Base-by-base conservation (phyloP, 2,888 invertebrate genomes). In the Coronaproctus castanopsis region DNA sequence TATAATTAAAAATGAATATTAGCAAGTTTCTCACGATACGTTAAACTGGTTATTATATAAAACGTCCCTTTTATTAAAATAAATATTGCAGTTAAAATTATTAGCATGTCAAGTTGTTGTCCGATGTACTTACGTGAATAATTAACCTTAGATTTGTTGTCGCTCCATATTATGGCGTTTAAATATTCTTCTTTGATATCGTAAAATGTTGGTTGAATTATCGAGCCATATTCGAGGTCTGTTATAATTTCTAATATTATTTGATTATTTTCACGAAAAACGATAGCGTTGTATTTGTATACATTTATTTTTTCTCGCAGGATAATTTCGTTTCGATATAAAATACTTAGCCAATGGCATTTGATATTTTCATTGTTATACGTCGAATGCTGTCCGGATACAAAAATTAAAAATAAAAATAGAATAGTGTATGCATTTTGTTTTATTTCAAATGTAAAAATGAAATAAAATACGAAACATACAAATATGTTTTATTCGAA, bases 241-340 rank as follows among this genome's bases (percentile, higher is more conserved):
- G 48, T 54, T n/a, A 52, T 24, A n/a, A 54, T 54, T 51, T 59
- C 59, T 5, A 59, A 51, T 21, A 59, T 55, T 20, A 59, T 10
- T 2, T 51, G 23, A 18, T 23, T 52, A 55, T 59, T 51, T 50
- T 59, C 59, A 48, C 54, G 54, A 50, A 59, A 59, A 10, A 59
- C 59, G 2, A 59, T 20, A 18, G 59, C 59, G 21, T 59, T 59
- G 36, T 36, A 36, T 36, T 36, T 36, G 36, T 36, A 36, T 36
- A 36, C 5, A 14, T 36, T 14, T 8, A 14, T 36, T 36, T 36
- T 36, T 36, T 36, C 36, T 36, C 36, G 36, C 8, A 8, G 14
- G 36, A 8, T 8, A 36, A 36, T 5, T 36, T 36, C 36, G 14
- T 36, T 36, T 36, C 36, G 36, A 14, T 36, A 36, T 14, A 36